phyloP scores from a whole-genome alignment of 2,797 vertebrate species.

The Clarias pachynema region DNA sequence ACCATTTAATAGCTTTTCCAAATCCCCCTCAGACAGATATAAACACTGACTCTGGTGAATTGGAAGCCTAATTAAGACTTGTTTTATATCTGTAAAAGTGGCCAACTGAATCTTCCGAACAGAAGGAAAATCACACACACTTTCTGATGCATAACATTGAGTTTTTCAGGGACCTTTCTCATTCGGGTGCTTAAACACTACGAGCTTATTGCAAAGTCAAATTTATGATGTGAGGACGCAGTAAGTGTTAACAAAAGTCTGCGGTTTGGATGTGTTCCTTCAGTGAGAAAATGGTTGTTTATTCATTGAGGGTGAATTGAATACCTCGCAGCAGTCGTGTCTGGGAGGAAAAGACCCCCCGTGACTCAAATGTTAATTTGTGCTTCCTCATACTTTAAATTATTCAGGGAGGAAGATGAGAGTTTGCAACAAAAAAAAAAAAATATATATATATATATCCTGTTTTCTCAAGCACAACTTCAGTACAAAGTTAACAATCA shows the following conservation, averaged over 20 bases:
- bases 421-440: constrained; percentile 23
- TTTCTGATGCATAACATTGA: constrained; percentile 52
- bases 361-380: constrained; percentile 53
- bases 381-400: constrained; percentile 41
- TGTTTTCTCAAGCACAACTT: constrained; percentile 43
- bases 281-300: constrained; percentile 43
- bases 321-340: constrained; percentile 36
- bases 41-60: constrained; percentile 39
- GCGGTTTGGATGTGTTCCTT: constrained; percentile 41
- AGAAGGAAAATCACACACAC: constrained; percentile 50
- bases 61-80: constrained; percentile 48
- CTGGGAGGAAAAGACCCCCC: constrained; percentile 42
- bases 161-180: constrained; percentile 6
- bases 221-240: constrained; percentile 39
- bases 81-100: constrained; percentile 46
- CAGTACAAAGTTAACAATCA: constrained; percentile 31
- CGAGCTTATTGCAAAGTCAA: constrained; percentile 49
- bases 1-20: constrained; percentile 29
- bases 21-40: constrained; percentile 36
- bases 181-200: constrained; percentile 44
- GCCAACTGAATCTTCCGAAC: constrained; percentile 54
- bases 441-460: background rate
- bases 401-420: constrained; percentile 40
- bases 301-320: constrained; percentile 48
- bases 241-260: constrained; percentile 35